Evolutionary conservation across 2,797 vertebrate species (phyloP), one percentile per base, ranked within the genome.

Genomic region (Myotis daubentonii): DNA sequence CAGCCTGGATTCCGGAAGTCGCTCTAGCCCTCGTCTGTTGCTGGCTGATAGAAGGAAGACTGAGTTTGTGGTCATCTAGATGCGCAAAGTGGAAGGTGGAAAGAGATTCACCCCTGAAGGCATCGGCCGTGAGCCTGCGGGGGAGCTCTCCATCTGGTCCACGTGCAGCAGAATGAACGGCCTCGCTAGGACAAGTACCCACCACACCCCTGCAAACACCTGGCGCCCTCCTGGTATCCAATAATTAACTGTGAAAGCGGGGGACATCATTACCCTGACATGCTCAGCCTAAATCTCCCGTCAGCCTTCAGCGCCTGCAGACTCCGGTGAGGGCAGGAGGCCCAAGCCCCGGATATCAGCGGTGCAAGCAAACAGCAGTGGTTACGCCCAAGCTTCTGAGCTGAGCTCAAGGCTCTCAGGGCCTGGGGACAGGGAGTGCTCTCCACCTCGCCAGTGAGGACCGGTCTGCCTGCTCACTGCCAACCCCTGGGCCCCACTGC

Each of bases 141-240:
- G 66, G 74, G 13, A 33, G 17, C 49, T 23, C 30, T 38, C 38
- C 7, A 1, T 41, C 4, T 16, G 44, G 16, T 57, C 86, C 44
- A 19, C 13, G 2, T 1, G 2, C 3, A 3, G 5, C 0, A 28
- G 20, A 68, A 25, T 6, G 16, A 13, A 49, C 19, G 62, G 70
- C 55, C 30, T 8, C 4, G 9, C 0, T 12, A 28, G 1, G 28
- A 36, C 53, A 49, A 1, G 8, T 13, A 38, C 10, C 30, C 28
- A 20, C 19, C 8, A 3, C 10, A 60, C 5, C 3, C 53, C 66
- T 19, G 22, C 33, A 74, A 74, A 33, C 3, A 38, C 23, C 12
- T 11, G 33, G 15, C 11, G 6, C 13, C 41, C 20, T 44, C 60
- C 47, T 41, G 47, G 38, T 9, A 38, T n/a, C 71, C 6, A 2